phyloP scores from a whole-genome alignment of 1,140 invertebrate species.

The Fopius arisanus region DNA sequence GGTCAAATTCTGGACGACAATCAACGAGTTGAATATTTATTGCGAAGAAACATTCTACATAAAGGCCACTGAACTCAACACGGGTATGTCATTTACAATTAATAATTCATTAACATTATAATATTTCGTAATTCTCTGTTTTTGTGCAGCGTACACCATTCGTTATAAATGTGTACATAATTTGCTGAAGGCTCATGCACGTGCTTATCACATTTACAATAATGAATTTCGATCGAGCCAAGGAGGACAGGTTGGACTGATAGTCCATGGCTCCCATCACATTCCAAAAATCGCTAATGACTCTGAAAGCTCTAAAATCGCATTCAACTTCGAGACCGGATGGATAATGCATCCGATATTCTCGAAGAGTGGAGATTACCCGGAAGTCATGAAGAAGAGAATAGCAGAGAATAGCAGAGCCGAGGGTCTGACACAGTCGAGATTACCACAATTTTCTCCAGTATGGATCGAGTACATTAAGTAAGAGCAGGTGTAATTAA shows the following conservation, averaged over 20 bases:
- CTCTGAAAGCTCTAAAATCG: conserved; percentile 32
- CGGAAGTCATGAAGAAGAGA: conserved; percentile 64
- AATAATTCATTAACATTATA: no score
- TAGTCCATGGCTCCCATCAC: conserved; percentile 31
- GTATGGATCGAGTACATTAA: conserved; percentile 9
- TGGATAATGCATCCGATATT: conserved; percentile 74
- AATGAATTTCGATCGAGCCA: conserved; percentile 68
- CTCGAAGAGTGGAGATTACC: conserved; percentile 69
- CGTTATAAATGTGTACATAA: conserved; percentile 66
- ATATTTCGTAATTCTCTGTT: no score
- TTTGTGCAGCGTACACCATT: conserved; percentile 55
- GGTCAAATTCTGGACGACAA: conserved; percentile 61
- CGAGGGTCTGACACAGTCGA: conserved; percentile 64
- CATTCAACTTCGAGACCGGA: conserved; percentile 64
- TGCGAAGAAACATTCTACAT: conserved; percentile 21
- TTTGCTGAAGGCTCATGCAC: conserved; percentile 66
- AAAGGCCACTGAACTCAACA: no score
- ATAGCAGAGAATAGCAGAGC: conserved; percentile 65
- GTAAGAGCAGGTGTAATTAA: no score
- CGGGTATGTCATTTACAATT: no score
- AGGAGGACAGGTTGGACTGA: conserved; percentile 62
- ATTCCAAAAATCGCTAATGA: conserved; percentile 37
- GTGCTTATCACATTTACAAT: conserved; percentile 71
- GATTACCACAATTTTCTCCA: conserved; percentile 56
- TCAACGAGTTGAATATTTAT: conserved; percentile 65